These are phyloP conservation scores for Macrotrachela quadricornifera DNA, from an alignment of 1,140 invertebrate genomes.

Conservation along the genomic window DNA sequence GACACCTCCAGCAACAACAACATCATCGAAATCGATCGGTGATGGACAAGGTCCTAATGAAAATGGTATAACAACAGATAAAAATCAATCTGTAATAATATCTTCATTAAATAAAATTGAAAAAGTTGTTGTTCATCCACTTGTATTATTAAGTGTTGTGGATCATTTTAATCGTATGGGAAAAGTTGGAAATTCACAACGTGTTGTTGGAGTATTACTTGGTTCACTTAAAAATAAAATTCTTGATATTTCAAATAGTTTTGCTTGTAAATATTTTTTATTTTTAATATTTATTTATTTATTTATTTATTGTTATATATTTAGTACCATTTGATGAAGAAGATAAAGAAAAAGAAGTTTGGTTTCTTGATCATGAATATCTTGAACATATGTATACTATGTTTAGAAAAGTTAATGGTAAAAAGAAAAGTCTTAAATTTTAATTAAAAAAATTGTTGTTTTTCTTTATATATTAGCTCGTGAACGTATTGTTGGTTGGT, in stretches of 20 bases:
- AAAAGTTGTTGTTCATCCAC: conserved; percentile 92
- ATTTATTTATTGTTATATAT: conserved; percentile 11
- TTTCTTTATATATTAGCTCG: conserved; percentile 40
- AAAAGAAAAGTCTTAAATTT: conserved; percentile 11
- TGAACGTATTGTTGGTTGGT: conserved; percentile 96
- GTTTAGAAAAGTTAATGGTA: conserved; percentile 97
- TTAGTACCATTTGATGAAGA: conserved; percentile 98
- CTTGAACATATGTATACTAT: conserved; percentile 97
- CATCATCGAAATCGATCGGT: too few species aligned
- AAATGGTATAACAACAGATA: too few species aligned
- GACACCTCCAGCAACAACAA: too few species aligned
- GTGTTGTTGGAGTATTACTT: conserved; percentile 87
- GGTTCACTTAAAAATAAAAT: conserved; percentile 82
- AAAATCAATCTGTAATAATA: too few species aligned
- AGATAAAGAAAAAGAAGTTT: conserved; percentile 92
- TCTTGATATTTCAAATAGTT: conserved; percentile 95
- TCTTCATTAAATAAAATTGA: conserved; percentile 1
- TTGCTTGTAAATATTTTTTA: conserved; percentile 55
- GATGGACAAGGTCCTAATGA: too few species aligned
- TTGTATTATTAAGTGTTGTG: conserved; percentile 90
- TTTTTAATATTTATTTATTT: background rate
- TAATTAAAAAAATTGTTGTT: background rate
- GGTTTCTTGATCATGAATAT: conserved; percentile 99
- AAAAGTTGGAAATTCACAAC: conserved; percentile 91
- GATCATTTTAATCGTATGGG: conserved; percentile 99